Evolutionary conservation across 1,140 invertebrate genomes (phyloP).

Genomic region (Amphibalanus amphitrite): DNA sequence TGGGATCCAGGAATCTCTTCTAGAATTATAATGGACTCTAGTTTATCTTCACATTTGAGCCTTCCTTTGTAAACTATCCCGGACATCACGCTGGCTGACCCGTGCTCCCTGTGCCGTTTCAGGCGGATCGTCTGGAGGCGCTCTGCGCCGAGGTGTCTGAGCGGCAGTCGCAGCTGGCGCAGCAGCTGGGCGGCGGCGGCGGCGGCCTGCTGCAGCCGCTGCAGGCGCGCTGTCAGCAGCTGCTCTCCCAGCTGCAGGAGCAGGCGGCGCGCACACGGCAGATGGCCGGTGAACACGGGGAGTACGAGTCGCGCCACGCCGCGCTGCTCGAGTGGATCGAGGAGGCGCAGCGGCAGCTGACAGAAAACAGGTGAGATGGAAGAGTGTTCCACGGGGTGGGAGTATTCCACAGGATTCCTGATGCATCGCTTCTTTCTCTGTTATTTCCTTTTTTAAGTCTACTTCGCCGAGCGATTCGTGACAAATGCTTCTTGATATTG

Average conservation of each 20-base stretch:
- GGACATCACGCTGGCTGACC: too few species aligned
- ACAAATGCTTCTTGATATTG: too few species aligned
- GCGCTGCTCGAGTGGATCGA: background rate
- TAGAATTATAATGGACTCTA: too few species aligned
- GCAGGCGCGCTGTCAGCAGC: background rate
- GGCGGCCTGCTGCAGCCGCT: background rate
- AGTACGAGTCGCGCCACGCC: background rate
- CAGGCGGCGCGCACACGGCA: background rate
- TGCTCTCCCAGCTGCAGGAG: conserved; percentile 1
- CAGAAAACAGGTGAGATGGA: background rate
- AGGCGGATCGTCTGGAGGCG: background rate
- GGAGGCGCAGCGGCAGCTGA: background rate
- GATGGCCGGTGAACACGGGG: background rate
- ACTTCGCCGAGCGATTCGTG: too few species aligned
- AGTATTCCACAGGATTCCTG: too few species aligned
- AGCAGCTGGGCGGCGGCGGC: background rate
- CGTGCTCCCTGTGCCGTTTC: too few species aligned
- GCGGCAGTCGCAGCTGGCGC: background rate
- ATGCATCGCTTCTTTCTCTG: too few species aligned
- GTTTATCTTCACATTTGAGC: too few species aligned
- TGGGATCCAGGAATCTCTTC: too few species aligned
- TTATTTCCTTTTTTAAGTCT: too few species aligned
- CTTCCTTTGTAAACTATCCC: too few species aligned
- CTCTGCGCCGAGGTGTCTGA: background rate
- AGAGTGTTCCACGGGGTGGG: too few species aligned